Percentiles rank a stretch among this genome's conserved stretches.
Conservation (phyloP, 2,888 invertebrate species). For the Athalia circularis region DNA sequence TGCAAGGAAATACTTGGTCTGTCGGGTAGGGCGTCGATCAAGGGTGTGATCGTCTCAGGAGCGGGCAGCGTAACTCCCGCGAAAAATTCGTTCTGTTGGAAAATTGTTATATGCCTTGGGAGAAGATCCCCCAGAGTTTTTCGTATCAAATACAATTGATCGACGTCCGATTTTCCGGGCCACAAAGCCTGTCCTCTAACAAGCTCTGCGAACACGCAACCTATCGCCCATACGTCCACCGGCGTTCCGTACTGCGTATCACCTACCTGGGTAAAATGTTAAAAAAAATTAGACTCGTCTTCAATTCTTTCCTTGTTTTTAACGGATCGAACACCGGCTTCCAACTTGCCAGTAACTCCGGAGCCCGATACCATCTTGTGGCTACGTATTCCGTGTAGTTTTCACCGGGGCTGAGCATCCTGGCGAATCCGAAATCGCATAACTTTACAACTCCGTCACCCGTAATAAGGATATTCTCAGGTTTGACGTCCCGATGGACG, state of each 20-base stretch:
- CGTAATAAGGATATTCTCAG: slow-evolving; percentile 98
- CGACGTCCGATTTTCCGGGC: slow-evolving; percentile 99
- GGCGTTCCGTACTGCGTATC: slow-evolving; percentile 94
- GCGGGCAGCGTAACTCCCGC: slow-evolving; percentile 95
- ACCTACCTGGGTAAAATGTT: slow-evolving; percentile 80
- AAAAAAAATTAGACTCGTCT: neutral
- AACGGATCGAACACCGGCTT: neutral
- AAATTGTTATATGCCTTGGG: slow-evolving; percentile 95
- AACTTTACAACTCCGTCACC: slow-evolving; percentile 95
- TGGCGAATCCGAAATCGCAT: slow-evolving; percentile 99
- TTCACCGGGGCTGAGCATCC: slow-evolving; percentile 97
- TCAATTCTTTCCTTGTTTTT: neutral
- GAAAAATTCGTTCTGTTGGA: slow-evolving; percentile 96
- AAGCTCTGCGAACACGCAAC: slow-evolving; percentile 92
- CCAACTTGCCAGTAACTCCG: slow-evolving; percentile 84
- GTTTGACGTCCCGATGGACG: slow-evolving; percentile 98
- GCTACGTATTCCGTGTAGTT: slow-evolving; percentile 99
- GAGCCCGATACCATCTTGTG: slow-evolving; percentile 98
- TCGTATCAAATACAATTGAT: slow-evolving; percentile 96
- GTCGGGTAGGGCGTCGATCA: slow-evolving; percentile 91
- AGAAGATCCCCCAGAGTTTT: slow-evolving; percentile 95
- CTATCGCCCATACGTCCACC: slow-evolving; percentile 99
- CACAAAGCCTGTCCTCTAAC: slow-evolving; percentile 94
- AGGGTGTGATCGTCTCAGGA: slow-evolving; percentile 88
- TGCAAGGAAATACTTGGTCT: slow-evolving; percentile 74